Percentiles rank a stretch among this genome's conserved stretches.
phyloP scores from a whole-genome alignment of 2,888 invertebrate species.

The Dryobotodes eremita region DNA sequence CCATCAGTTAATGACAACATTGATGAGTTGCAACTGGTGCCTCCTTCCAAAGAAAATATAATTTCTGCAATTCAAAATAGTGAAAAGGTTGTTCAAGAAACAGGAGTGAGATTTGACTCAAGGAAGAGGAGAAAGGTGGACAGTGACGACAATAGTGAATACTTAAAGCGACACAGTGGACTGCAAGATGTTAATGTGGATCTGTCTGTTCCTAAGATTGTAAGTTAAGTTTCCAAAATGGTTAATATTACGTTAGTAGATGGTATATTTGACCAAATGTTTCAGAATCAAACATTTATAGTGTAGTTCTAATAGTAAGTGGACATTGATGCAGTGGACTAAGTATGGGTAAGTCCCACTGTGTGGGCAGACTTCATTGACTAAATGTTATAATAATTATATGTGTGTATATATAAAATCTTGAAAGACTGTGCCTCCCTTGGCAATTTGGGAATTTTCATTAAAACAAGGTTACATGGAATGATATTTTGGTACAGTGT shows the following conservation, averaged over 20 bases:
- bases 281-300: conserved; percentile 53
- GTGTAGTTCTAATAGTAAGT: conserved; percentile 47
- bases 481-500: conserved; percentile 27
- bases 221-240: conserved; percentile 57
- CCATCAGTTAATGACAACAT: conserved; percentile 80
- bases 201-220: conserved; percentile 72
- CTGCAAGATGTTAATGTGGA: conserved; percentile 68
- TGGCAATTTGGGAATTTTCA: conserved; percentile 38
- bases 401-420: conserved; percentile 25
- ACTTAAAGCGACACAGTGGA: conserved; percentile 81
- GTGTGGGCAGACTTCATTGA: conserved; percentile 53
- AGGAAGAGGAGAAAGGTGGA: conserved; percentile 85
- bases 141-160: conserved; percentile 77
- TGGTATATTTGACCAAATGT: conserved; percentile 65
- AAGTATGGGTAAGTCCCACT: conserved; percentile 46
- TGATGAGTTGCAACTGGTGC: conserved; percentile 84
- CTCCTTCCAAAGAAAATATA: conserved; percentile 87
- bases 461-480: conserved; percentile 29
- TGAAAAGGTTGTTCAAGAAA: conserved; percentile 86
- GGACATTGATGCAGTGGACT: conserved; percentile 39
- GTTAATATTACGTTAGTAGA: conserved; percentile 55
- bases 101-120: conserved; percentile 85
- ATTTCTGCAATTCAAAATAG: conserved; percentile 88
- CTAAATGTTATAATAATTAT: conserved; percentile 27
- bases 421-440: conserved; percentile 58